A percentile compares a stretch with the other conserved stretches of the same genome.
phyloP scores from a whole-genome alignment of 2,113 vertebrate species.

The Grus americana region DNA sequence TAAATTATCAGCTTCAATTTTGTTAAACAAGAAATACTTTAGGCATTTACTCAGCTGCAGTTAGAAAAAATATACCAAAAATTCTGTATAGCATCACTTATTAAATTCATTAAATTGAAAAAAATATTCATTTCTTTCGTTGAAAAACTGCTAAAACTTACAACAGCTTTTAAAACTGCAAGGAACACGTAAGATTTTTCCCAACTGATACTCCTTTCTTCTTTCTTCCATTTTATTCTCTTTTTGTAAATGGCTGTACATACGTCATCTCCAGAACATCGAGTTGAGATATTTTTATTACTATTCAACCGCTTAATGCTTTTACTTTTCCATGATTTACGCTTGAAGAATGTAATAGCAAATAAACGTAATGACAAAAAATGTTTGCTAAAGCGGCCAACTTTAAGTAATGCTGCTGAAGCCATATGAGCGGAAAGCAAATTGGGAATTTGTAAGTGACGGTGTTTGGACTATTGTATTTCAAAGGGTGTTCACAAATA shows the following conservation, averaged over 20 bases:
- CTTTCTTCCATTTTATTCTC: neutral
- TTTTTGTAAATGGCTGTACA: neutral
- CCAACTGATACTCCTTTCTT: neutral
- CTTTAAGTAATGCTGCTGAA: neutral
- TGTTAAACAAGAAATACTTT: constrained; percentile 3
- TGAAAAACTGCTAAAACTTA: neutral
- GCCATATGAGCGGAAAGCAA: neutral
- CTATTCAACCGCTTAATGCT: neutral
- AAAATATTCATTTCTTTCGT: neutral
- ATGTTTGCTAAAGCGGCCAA: neutral
- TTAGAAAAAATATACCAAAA: neutral
- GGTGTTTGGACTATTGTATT: neutral
- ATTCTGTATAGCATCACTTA: neutral
- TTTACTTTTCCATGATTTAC: constrained; percentile 26
- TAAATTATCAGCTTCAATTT: neutral
- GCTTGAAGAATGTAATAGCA: constrained; percentile 4
- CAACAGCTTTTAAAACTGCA: neutral
- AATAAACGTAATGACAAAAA: neutral
- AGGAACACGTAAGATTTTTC: neutral
- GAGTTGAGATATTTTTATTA: neutral
- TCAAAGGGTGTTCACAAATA: neutral
- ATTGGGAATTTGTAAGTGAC: neutral
- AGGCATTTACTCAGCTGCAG: neutral
- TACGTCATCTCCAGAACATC: neutral
- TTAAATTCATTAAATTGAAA: neutral